These are phyloP conservation scores for Drosophila nebulosa DNA, from an alignment of 1,140 invertebrate species.

Conservation along the genomic window DNA sequence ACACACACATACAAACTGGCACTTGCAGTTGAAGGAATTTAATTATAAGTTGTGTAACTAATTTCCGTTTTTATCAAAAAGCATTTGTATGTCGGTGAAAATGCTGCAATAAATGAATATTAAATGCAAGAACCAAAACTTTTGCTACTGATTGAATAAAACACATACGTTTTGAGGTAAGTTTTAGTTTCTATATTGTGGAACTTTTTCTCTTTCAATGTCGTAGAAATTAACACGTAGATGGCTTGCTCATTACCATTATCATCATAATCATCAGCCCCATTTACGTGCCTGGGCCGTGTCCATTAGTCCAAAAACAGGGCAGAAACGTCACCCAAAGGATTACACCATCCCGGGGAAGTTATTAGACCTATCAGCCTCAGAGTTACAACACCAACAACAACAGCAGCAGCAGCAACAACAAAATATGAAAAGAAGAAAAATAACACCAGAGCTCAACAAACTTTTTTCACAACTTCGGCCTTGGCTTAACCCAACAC, in stretches of 20 bases:
- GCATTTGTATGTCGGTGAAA: constrained; percentile 41
- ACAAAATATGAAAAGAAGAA: constrained; percentile 11
- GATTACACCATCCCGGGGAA: constrained; percentile 67
- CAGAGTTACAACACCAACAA: constrained; percentile 13
- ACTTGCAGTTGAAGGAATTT: constrained; percentile 61
- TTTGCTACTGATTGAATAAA: constrained; percentile 66
- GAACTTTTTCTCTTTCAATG: constrained; percentile 19
- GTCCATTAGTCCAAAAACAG: constrained; percentile 58
- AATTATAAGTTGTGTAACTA: constrained; percentile 77
- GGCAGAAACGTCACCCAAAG: constrained; percentile 51
- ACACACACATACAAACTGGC: constrained; percentile 11
- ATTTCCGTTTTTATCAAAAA: constrained; percentile 68
- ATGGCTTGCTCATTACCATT: constrained; percentile 46
- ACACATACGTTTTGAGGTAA: constrained; percentile 38
- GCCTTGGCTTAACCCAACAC: constrained; percentile 57
- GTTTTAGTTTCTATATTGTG: not conserved
- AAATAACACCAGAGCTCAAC: constrained; percentile 21
- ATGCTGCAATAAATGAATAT: constrained; percentile 68
- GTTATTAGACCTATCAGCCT: constrained; percentile 75
- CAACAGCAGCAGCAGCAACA: not conserved
- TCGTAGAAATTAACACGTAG: constrained; percentile 73
- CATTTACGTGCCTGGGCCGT: constrained; percentile 69
- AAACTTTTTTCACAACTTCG: constrained; percentile 63
- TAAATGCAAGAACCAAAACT: constrained; percentile 56
- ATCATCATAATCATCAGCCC: constrained; percentile 53